phyloP scores from a whole-genome alignment of 2,797 vertebrate genomes.

The Peromyscus melanophrys region DNA sequence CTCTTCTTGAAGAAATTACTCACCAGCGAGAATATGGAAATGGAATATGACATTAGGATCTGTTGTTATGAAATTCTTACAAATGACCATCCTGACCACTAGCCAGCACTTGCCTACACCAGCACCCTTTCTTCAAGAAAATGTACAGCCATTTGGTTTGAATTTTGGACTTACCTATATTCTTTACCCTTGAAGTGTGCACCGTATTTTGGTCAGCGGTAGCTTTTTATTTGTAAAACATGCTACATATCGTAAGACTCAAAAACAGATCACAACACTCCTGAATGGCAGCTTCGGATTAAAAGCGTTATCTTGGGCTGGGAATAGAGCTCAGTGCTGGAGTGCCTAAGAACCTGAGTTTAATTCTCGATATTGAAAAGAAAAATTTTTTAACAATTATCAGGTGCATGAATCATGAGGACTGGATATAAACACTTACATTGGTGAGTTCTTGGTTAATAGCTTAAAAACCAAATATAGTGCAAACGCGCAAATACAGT shows the following conservation, averaged over 20 bases:
- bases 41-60: not conserved
- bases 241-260: not conserved
- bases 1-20: not conserved
- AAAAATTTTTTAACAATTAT: not conserved
- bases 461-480: slow-evolving; percentile 69
- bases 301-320: not conserved
- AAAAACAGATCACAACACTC: slow-evolving; percentile 59
- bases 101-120: not conserved
- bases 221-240: slow-evolving; percentile 76
- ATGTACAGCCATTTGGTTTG: not conserved
- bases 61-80: not conserved
- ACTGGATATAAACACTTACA: not conserved
- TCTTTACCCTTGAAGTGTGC: not conserved
- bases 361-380: not conserved
- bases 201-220: not conserved
- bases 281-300: not conserved
- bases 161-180: not conserved
- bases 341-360: not conserved
- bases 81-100: not conserved
- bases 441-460: slow-evolving; percentile 44
- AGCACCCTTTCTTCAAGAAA: not conserved
- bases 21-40: not conserved
- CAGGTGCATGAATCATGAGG: not conserved
- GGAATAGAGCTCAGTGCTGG: not conserved
- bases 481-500: slow-evolving; percentile 41